Conservation (phyloP, 2,797 vertebrate genomes). For the Thripadectes ignobilis region DNA sequence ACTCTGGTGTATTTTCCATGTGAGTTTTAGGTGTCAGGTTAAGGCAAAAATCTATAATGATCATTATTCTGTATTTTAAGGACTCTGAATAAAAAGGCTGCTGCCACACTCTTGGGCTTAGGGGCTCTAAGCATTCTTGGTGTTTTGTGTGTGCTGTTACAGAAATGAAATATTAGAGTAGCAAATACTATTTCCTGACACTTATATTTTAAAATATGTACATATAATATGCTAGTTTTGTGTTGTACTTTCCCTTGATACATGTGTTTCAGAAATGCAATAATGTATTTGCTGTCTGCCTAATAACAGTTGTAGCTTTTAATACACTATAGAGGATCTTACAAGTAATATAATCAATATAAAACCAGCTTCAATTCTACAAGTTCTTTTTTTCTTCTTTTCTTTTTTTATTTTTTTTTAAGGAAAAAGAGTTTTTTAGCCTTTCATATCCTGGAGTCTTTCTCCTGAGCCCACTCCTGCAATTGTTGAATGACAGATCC, state of each 20-base stretch:
- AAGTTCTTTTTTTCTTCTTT: neutral
- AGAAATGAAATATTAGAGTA: neutral
- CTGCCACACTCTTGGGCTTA: neutral
- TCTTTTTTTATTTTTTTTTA: too few species aligned
- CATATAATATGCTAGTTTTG: neutral
- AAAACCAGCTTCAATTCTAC: neutral
- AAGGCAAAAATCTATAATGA: constrained; percentile 2
- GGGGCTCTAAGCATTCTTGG: neutral
- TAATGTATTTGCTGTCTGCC: neutral
- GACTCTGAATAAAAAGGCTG: neutral
- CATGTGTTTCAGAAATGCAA: neutral
- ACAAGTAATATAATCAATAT: neutral
- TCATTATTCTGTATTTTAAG: constrained; percentile 6
- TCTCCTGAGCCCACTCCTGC: neutral
- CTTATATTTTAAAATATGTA: neutral
- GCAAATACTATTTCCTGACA: neutral
- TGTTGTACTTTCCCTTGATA: neutral
- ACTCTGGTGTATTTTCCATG: neutral
- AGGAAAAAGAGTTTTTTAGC: neutral
- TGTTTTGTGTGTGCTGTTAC: neutral
- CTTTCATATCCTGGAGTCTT: neutral
- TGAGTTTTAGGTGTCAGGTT: neutral
- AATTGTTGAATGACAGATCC: neutral
- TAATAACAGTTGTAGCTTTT: neutral
- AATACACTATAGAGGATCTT: neutral